Base-by-base conservation (phyloP, 2,888 invertebrate species). In the Epinotia brunnichana region DNA sequence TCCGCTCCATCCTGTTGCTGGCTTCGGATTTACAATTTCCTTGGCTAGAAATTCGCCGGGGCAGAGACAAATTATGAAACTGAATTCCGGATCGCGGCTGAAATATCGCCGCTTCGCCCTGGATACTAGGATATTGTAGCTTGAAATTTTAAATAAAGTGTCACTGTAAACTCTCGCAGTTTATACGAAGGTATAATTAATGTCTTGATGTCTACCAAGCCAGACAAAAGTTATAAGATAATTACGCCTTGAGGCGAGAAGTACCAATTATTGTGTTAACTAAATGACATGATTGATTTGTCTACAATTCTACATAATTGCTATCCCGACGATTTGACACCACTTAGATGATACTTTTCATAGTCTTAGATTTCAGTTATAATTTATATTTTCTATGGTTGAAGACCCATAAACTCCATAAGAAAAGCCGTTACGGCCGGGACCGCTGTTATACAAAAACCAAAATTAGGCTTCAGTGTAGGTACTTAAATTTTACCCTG, bases 31-130 rank as follows among this genome's bases (percentile, higher is more conserved):
- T 75, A 78, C 74, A 76, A 77, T 81, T 79, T 81, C 77, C 79
- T 76, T 75, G 73, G 75, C 66, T 57, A 67, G 71, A 80, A 48
- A 80, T 79, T 76, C 74, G 62, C 73, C 60, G 66, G 74, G 79
- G 79, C 79, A 62, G 73, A 78, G 81, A 83, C 81, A 82, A 84
- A 85, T 85, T 85, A 83, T 79, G 77, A 79, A 82, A 82, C 80
- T 78, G 78, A 79, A 82, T 82, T 82, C 82, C 79, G 75, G 72
- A 69, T 70, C 74, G 73, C 62, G 73, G 75, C 76, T 78, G 76
- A 84, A 81, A 83, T 82, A 83, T 83, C 74, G 75, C 81, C 74
- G 79, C 80, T 81, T 79, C 82, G 80, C 81, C 53, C 44, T 35
- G 21, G 54, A 54, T 72, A 44, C 59, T 61, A 29, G 59, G 24